Evolutionary conservation across 2,888 invertebrate species (phyloP).

Genomic region (Rotaria socialis): DNA sequence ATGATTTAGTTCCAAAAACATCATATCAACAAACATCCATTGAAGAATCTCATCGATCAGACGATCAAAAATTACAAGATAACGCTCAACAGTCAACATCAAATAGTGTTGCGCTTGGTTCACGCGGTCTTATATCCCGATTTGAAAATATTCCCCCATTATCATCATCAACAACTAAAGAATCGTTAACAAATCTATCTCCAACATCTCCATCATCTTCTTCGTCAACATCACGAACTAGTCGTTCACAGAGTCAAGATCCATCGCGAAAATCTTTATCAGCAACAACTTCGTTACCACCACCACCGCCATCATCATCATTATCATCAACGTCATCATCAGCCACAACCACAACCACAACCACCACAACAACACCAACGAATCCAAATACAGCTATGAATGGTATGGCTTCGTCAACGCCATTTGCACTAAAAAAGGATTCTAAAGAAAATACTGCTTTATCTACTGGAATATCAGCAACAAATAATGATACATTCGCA

Average conservation of each 20-base stretch:
- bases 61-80: conserved; percentile 37
- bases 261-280: conserved; percentile 20
- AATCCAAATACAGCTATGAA: not conserved
- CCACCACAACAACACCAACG: not conserved
- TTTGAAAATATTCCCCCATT: not conserved
- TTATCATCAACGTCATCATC: too few species aligned
- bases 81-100: conserved; percentile 17
- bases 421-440: conserved; percentile 14
- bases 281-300: not conserved
- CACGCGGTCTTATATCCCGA: conserved; percentile 8
- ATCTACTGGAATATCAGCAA: not conserved
- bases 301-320: not conserved
- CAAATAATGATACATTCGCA: not conserved
- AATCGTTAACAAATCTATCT: not conserved
- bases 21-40: not conserved
- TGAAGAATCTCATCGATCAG: conserved; percentile 20
- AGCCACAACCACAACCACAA: not conserved
- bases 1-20: conserved; percentile 13
- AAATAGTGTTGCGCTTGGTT: not conserved
- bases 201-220: not conserved
- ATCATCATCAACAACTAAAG: not conserved
- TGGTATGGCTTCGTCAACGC: conserved; percentile 14
- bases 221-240: conserved; percentile 9
- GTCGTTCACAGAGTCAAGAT: conserved; percentile 33
- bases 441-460: not conserved